phyloP scores from a whole-genome alignment of 2,888 invertebrate genomes.

The Thera britannica region DNA sequence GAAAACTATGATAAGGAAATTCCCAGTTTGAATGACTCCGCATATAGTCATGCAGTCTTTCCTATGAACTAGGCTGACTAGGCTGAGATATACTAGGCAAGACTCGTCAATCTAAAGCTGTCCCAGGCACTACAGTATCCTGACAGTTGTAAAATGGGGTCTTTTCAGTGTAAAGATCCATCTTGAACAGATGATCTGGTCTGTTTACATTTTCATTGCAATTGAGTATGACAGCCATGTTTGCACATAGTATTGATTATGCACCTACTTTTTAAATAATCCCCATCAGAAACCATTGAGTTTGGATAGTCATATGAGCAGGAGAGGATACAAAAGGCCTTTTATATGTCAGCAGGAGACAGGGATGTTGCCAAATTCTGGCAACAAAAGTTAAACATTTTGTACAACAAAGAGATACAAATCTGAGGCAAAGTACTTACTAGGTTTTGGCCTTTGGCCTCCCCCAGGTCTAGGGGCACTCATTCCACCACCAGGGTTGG shows the following conservation, averaged over 20 bases:
- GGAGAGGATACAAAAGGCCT: slow-evolving; percentile 2
- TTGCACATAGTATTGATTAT: slow-evolving; percentile 9
- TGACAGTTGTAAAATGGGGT: not conserved
- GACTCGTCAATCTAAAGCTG: not conserved
- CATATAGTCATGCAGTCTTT: not conserved
- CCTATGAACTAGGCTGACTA: not conserved
- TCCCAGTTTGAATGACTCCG: not conserved
- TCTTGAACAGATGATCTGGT: slow-evolving; percentile 37
- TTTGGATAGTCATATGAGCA: not conserved
- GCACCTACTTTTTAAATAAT: not conserved
- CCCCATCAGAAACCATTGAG: not conserved
- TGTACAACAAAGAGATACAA: not conserved
- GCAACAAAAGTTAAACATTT: not conserved
- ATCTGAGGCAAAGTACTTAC: slow-evolving; percentile 76
- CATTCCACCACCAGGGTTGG: slow-evolving; percentile 83
- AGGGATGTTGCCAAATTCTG: slow-evolving; percentile 4
- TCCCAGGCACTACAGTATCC: not conserved
- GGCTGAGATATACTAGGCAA: not conserved
- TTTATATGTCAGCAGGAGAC: slow-evolving; percentile 12
- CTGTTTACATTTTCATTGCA: slow-evolving; percentile 13
- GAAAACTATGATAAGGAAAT: not conserved
- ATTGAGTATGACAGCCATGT: not conserved
- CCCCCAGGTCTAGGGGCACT: slow-evolving; percentile 80
- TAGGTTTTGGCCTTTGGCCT: slow-evolving; percentile 86
- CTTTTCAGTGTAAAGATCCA: not conserved